A percentile compares a stretch with the other conserved stretches of the same genome.
Evolutionary conservation across 2,113 vertebrate genomes (phyloP).

Genomic region (Brienomyrus brachyistius): DNA sequence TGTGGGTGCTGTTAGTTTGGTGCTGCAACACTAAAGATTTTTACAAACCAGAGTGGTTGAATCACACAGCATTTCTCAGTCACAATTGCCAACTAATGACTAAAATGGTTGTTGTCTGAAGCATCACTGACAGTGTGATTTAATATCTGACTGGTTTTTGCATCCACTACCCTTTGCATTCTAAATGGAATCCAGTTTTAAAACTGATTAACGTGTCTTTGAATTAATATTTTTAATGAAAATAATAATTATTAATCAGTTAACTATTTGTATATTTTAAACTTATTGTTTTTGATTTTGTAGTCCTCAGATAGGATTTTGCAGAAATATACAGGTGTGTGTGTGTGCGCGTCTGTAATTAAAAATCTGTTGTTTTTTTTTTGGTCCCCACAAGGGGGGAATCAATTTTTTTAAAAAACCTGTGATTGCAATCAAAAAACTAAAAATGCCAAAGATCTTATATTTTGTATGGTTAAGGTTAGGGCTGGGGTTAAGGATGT

Average conservation of each 20-base stretch:
- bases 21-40: neutral
- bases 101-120: conserved; percentile 27
- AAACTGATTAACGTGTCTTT: neutral
- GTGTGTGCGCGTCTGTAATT: neutral
- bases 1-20: neutral
- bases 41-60: neutral
- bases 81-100: neutral
- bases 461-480: neutral
- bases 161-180: neutral
- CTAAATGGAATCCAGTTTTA: neutral
- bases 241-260: neutral
- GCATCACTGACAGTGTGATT: conserved; percentile 32
- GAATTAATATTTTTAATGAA: neutral
- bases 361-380: neutral
- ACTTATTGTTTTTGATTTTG: neutral
- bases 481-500: neutral
- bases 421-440: neutral
- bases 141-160: neutral
- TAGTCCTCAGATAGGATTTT: neutral
- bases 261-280: neutral
- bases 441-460: neutral
- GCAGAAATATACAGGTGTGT: neutral
- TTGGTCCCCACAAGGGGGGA: neutral
- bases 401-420: neutral
- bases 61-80: neutral